Evolutionary conservation across 2,888 invertebrate species (phyloP), one percentile per base, ranked within the genome.

Genomic region (Macrosiphum euphorbiae): DNA sequence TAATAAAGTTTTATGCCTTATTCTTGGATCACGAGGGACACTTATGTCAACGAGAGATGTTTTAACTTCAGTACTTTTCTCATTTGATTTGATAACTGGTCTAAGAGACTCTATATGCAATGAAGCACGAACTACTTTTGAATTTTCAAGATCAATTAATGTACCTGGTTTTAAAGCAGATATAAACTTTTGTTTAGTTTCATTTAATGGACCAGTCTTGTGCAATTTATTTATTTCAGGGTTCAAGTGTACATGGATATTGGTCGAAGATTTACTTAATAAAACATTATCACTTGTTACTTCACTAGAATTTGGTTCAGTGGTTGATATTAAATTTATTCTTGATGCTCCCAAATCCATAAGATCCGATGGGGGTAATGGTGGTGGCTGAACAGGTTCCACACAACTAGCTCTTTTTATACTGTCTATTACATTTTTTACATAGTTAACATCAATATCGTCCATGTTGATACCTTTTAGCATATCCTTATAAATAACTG

Each of bases 141-240:
- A 90, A n/a, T 86, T 94, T 94, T 90, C 90, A 52, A 94, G 90
- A 24, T 94, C 94, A 41, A 90, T 41, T 28, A 94, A 86, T 67
- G 94, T 90, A 24, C 94, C 94, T n/a, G 94, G 94, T 86, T 94
- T 94, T 67, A 94, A 90, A 13, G 86, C 50, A 52, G 94, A 67
- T 44, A 94, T 90, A 50, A 50, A 50, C 13, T 90, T 90, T 86
- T 35, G 90, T 61, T 61, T 86, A 3, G 50, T 28, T 44, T 90
- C 52, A 87, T 47, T 90, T n/a, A 67, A 52, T 41, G 85, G 8
- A 61, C n/a, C 44, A 28, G 67, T 90, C 44, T 90, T 94, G 67
- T 44, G 67, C 3, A 90, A 7, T 41, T 52, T 26, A 90, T 90
- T 85, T 86, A 61, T 86, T 0, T 90, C 93, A 58, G 26, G 61